Conservation (phyloP, 2,888 invertebrate genomes). For the Podabrus alpinus region DNA sequence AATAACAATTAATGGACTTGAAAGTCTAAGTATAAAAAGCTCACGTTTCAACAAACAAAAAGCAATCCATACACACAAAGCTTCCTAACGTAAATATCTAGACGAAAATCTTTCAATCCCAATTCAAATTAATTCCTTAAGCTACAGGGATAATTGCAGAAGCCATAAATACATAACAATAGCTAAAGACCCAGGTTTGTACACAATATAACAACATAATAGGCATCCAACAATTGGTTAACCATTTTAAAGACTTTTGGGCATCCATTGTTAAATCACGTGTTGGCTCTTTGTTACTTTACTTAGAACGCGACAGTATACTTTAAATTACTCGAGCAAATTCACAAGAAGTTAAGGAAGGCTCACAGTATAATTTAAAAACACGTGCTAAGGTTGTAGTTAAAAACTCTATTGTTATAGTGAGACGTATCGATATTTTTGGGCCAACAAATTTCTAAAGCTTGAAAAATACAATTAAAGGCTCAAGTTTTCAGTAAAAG, state of each 20-base stretch:
- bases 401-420: slow-evolving; percentile 21
- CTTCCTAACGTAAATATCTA: slow-evolving; percentile 22
- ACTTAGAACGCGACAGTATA: slow-evolving; percentile 22
- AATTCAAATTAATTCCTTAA: slow-evolving; percentile 31
- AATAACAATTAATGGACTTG: slow-evolving; percentile 1
- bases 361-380: slow-evolving; percentile 28
- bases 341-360: background rate
- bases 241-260: slow-evolving; percentile 37
- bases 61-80: slow-evolving; percentile 12
- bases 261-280: slow-evolving; percentile 35
- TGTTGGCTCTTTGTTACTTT: slow-evolving; percentile 30
- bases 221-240: slow-evolving; percentile 35
- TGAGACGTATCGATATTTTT: slow-evolving; percentile 16
- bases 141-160: slow-evolving; percentile 30
- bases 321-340: background rate
- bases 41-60: slow-evolving; percentile 5
- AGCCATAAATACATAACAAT: slow-evolving; percentile 37
- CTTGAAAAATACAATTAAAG: background rate
- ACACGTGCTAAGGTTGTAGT: slow-evolving; percentile 30
- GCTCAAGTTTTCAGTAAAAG: background rate
- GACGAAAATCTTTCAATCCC: slow-evolving; percentile 26
- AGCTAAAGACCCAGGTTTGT: slow-evolving; percentile 37
- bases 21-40: background rate
- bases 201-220: slow-evolving; percentile 41
- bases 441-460: background rate